These are phyloP conservation scores for Dendropsophus ebraccatus DNA, from an alignment of 2,113 vertebrate genomes.

Conservation along the genomic window DNA sequence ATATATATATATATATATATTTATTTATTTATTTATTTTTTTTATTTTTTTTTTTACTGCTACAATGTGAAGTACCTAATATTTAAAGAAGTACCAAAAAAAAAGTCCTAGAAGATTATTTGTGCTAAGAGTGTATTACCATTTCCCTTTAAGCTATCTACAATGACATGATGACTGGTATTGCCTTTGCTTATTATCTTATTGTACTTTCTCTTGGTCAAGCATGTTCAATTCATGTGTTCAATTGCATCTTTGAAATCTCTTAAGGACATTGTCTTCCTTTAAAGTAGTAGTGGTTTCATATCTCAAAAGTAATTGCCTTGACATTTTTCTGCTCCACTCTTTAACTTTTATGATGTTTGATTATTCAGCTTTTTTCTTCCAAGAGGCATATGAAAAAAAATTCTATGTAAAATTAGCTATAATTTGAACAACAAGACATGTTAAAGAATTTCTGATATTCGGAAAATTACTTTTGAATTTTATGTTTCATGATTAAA, in stretches of 20 bases:
- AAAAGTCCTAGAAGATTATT: neutral
- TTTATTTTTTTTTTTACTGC: no score
- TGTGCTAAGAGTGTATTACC: neutral
- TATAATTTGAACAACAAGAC: conserved; percentile 17
- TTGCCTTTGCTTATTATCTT: conserved; percentile 2
- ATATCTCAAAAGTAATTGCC: conserved; percentile 51
- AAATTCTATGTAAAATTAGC: conserved; percentile 30
- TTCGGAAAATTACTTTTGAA: neutral
- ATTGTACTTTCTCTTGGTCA: conserved; percentile 11
- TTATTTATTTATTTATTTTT: no score
- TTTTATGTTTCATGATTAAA: neutral
- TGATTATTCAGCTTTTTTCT: conserved; percentile 50
- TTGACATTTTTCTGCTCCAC: conserved; percentile 42
- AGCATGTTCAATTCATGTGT: conserved; percentile 17
- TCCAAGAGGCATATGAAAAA: conserved; percentile 40
- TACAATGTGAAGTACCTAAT: no score
- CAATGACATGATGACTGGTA: neutral
- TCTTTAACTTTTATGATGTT: conserved; percentile 42
- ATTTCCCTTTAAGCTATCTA: neutral
- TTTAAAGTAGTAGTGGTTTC: conserved; percentile 45
- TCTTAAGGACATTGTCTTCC: conserved; percentile 22
- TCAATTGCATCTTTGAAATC: conserved; percentile 33
- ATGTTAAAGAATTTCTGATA: neutral
- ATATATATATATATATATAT: no score
- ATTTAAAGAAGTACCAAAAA: neutral